Base-by-base conservation (phyloP, 2,797 vertebrate species). In the Hoplostethus atlanticus region DNA sequence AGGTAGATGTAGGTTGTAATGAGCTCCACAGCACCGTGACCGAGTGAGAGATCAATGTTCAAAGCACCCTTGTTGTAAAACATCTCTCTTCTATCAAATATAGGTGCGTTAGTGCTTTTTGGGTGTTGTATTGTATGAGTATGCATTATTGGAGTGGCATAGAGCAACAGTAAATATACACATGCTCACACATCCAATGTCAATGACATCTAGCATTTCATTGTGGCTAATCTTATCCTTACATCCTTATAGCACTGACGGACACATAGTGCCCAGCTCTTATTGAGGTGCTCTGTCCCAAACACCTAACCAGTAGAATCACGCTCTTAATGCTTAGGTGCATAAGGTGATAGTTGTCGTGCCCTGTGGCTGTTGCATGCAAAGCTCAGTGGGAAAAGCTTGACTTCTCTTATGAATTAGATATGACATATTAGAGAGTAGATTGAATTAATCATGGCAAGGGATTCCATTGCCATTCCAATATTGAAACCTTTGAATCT, bases 391-490 rank as follows among this genome's bases (percentile, higher is more conserved):
- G 57, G 68, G 81, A 71, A 76, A 73, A 83, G 71, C 83, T 76
- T 74, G 79, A 87, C 84, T 87, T 87, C 77, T 76, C 79, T 74
- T 81, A 86, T 91, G 86, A 92, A 91, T 92, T 85, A 93, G 79
- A 91, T 73, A 91, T 90, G 71, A 86, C 82, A 83, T 89, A 88
- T 90, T 90, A 90, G 77, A 88, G 83, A 73, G 34, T 68, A 51
- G 56, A 68, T 79, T 91, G 71, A 87, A 90, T 89, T 89, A 91
- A 88, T 90, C 71, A 90, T 90, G 78, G 76, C 70, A 84, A 71
- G 80, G 67, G 77, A 88, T 83, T 87, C 71, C 58, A 83, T 72
- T 62, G 79, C 2, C 8, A 81, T 66, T 89, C 50, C 68, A 72
- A 63, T 84, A 81, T 83, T 81, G 58, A 89, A 90, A 83, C 1